Base-by-base conservation (phyloP, 1,140 invertebrate genomes). In the Cydia pomonella region DNA sequence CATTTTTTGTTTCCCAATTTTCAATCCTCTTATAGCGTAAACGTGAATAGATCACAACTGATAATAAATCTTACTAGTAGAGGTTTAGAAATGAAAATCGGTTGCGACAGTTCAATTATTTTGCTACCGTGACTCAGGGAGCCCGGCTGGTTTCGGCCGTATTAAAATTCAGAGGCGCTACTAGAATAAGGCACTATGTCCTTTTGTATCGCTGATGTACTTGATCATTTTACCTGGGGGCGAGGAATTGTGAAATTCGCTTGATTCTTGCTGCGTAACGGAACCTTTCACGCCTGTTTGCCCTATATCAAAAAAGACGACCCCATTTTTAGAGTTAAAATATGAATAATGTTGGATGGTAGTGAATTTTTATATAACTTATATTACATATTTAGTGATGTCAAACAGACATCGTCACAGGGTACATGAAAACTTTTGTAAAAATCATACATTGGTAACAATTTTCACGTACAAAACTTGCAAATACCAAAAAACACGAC, bases 231-330 rank as follows among this genome's bases (percentile, higher is more conserved):
- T 23, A 59, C 53, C 53, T 59, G 21, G 21, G 21, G n/a, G 21
- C 53, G 9, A 2, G 21, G 53, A 59, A 59, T 59, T 59, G 53
- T 59, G 53, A 59, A 59, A 59, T 59, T 59, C 53, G 53, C 21
- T 59, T 23, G 53, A 59, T 59, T 59, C 53, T 59, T 59, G 53
- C 53, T 23, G 53, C 53, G 53, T 59, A 59, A 59, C 53, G 53
- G 7, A 59, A 59, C 53, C 53, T 59, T 59, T 59, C 53, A 59
- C 53, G 53, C 53, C 53, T 59, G 53, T 59, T 59, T 59, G 53
- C 53, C 21, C 53, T 59, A 59, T 59, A 59, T 59, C 53, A 59
- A n/a, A 59, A n/a, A 59, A 23, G 7, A 59, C 53, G 53, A 23
- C 21, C 53, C 50, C 53, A 23, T 59, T 59, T 59, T 59, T 23